phyloP scores from a whole-genome alignment of 2,888 invertebrate genomes.

The Marronus borbonicus region DNA sequence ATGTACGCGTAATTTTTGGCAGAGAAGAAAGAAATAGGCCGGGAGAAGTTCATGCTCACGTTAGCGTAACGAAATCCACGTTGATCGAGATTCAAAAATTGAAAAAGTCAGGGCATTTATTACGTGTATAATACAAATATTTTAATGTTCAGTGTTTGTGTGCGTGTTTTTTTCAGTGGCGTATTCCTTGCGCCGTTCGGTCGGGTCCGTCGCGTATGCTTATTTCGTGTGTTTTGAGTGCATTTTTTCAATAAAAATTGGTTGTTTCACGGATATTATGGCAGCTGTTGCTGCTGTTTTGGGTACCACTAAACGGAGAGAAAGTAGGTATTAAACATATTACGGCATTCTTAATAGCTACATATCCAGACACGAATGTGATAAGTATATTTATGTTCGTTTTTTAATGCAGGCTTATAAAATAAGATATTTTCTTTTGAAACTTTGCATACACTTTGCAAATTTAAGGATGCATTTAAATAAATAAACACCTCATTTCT shows the following conservation, averaged over 20 bases:
- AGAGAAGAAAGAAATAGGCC: constrained; percentile 27
- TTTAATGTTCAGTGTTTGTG: constrained; percentile 7
- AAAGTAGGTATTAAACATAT: constrained; percentile 60
- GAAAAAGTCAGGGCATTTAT: neutral
- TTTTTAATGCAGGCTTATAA: neutral
- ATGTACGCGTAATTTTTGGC: constrained; percentile 42
- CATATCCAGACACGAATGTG: neutral
- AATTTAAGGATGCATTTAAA: neutral
- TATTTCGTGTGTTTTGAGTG: constrained; percentile 21
- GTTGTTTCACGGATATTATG: constrained; percentile 67
- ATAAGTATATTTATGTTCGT: neutral
- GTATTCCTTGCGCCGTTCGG: constrained; percentile 18
- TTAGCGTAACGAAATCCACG: constrained; percentile 25
- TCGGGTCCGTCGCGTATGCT: constrained; percentile 12
- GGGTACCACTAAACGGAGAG: constrained; percentile 65
- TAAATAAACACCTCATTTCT: neutral
- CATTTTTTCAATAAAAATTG: constrained; percentile 64
- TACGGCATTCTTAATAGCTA: neutral
- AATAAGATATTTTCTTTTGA: neutral
- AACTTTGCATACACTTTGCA: neutral
- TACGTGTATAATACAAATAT: constrained; percentile 7
- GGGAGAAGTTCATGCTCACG: constrained; percentile 37
- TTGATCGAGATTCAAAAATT: constrained; percentile 27
- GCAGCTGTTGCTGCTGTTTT: constrained; percentile 67
- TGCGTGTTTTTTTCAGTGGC: constrained; percentile 12